Evolutionary conservation across 2,888 invertebrate genomes (phyloP).

Genomic region (Anodontia alba): DNA sequence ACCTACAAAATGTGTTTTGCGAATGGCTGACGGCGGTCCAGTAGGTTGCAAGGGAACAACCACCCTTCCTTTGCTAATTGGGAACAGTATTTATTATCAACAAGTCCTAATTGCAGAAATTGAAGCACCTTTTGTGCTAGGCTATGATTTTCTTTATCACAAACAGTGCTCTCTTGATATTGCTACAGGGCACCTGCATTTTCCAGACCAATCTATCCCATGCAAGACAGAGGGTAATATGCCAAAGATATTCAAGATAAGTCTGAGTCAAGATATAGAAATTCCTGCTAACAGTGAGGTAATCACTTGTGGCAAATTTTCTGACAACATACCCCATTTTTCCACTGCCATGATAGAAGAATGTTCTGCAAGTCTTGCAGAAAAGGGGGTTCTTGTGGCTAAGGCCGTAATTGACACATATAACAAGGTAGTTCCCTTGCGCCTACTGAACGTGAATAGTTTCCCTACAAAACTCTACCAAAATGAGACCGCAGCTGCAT

Average conservation of each 20-base stretch:
- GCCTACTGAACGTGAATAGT: not conserved
- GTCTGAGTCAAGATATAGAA: not conserved
- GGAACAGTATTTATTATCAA: not conserved
- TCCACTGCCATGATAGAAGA: constrained; percentile 1
- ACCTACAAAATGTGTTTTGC: not conserved
- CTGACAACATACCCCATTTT: not conserved
- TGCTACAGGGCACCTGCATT: not conserved
- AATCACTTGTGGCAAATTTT: not conserved
- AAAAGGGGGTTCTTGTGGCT: not conserved
- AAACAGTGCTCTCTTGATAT: not conserved
- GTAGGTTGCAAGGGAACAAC: not conserved
- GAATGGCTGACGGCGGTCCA: constrained; percentile 11
- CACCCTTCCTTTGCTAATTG: not conserved
- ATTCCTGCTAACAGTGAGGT: not conserved
- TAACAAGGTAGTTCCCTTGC: not conserved
- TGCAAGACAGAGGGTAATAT: not conserved
- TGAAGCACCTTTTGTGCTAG: not conserved
- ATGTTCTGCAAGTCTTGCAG: not conserved
- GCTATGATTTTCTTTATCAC: not conserved
- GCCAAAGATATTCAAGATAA: constrained; percentile 9
- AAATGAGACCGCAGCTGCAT: not conserved
- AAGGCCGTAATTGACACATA: not conserved
- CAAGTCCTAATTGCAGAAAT: not conserved
- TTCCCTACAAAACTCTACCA: not conserved
- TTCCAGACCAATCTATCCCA: not conserved